phyloP scores from a whole-genome alignment of 2,888 invertebrate genomes.

The Oithona nana region DNA sequence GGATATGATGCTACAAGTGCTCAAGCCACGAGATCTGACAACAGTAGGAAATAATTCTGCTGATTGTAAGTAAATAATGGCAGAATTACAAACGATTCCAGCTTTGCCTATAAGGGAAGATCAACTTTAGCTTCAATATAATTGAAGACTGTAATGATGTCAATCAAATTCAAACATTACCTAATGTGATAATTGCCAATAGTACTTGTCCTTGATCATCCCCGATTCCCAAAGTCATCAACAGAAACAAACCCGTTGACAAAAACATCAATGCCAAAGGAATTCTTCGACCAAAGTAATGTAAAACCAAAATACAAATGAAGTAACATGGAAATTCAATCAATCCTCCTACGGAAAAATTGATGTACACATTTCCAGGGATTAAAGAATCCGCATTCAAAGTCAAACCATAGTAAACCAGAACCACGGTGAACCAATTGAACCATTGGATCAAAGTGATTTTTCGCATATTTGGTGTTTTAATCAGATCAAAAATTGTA shows the following conservation, averaged over 20 bases:
- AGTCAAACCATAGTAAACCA: slow-evolving; percentile 23
- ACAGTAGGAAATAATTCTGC: slow-evolving; percentile 32
- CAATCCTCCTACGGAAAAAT: slow-evolving; percentile 20
- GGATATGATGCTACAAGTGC: slow-evolving; percentile 29
- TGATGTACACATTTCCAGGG: slow-evolving; percentile 21
- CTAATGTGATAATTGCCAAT: slow-evolving; percentile 26
- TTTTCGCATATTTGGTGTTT: slow-evolving; percentile 12
- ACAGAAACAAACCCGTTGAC: neutral
- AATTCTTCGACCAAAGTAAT: slow-evolving; percentile 19
- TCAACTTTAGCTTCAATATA: no score
- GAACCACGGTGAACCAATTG: slow-evolving; percentile 21
- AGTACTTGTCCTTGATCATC: neutral
- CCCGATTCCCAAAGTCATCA: neutral
- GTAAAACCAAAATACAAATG: slow-evolving; percentile 15
- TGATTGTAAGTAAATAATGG: slow-evolving; percentile 30
- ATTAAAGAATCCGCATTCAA: slow-evolving; percentile 21
- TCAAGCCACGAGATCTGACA: slow-evolving; percentile 29
- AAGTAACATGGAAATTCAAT: slow-evolving; percentile 21
- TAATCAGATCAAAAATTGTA: slow-evolving; percentile 2
- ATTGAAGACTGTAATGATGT: no score
- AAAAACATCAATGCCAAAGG: slow-evolving; percentile 20
- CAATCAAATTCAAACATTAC: no score
- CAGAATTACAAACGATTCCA: slow-evolving; percentile 29
- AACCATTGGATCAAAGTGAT: slow-evolving; percentile 19
- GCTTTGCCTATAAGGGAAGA: no score